Base-by-base conservation (phyloP, 2,113 vertebrate species). In the Alligator mississippiensis region DNA sequence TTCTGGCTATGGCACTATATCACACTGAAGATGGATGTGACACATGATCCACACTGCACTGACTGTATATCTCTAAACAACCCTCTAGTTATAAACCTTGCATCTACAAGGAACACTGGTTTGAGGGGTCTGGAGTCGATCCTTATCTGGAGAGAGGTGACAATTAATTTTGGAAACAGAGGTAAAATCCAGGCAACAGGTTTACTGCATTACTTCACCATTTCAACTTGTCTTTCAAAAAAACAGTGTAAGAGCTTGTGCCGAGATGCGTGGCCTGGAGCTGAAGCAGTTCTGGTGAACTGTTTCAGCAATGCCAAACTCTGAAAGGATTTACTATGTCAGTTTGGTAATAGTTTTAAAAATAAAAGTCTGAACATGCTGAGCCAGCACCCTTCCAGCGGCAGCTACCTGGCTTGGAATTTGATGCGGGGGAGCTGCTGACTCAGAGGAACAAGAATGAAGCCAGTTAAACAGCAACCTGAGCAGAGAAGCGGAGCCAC, bases 71-170 rank as follows among this genome's bases (percentile, higher is more conserved):
- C 77, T 47, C 70, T 27, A 8, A 58, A 6, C 62, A 77, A 54
- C 21, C 24, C 70, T 85, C 54, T n/a, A 15, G 30, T n/a, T 5
- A 68, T n/a, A 30, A 68, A 68, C 30, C 16, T 68, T 18, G 28
- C 13, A 17, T n/a, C 64, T 68, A 30, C n/a, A 28, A 68, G 64
- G 17, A 0, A 38, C 2, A 72, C 58, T 79, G 1, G 0, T 4
- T 2, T n/a, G 27, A 75, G 8, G 63, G 74, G 66, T 77, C 3
- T 9, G 27, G 28, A 25, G 87, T 61, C 90, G 90, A 85, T 34
- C 28, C 38, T 12, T 0, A 47, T 47, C 47, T 9, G 47, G 47
- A 47, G 47, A 47, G 47, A 0, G 68, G 54, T 2, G 2, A 15
- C 38, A 5, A 21, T 18, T 9, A 30, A 30, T 10, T n/a, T 68